These are phyloP conservation scores for Procambarus clarkii DNA, from an alignment of 1,140 invertebrate genomes.

Conservation along the genomic window DNA sequence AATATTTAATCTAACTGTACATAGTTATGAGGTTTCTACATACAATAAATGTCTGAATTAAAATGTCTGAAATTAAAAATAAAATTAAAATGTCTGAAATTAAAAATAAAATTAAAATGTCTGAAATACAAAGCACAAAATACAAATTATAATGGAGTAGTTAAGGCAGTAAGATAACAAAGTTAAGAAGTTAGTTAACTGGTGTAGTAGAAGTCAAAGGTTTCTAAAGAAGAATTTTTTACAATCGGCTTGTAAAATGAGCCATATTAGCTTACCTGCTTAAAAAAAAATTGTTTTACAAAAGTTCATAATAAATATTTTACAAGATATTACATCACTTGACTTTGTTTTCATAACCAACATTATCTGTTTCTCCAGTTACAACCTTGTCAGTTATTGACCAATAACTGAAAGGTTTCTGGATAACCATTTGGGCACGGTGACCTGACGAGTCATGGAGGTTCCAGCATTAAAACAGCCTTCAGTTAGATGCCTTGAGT, in stretches of 20 bases:
- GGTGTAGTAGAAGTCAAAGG: background rate
- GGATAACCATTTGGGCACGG: too few species aligned
- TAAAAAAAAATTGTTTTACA: too few species aligned
- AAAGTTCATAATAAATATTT: too few species aligned
- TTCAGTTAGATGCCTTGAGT: background rate
- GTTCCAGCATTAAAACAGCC: background rate
- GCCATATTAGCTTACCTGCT: background rate
- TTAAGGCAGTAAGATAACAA: too few species aligned
- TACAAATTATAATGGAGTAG: too few species aligned
- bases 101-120: too few species aligned
- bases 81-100: too few species aligned
- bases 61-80: background rate
- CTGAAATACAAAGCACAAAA: too few species aligned
- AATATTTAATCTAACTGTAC: background rate
- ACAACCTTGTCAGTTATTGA: background rate
- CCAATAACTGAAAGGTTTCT: background rate
- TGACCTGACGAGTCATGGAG: background rate
- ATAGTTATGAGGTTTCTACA: background rate
- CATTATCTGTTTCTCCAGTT: background rate
- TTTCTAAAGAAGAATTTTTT: background rate
- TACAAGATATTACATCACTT: too few species aligned
- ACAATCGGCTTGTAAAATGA: too few species aligned
- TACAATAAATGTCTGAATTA: background rate
- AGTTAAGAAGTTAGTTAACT: too few species aligned
- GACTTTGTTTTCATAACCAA: background rate